phyloP scores from a whole-genome alignment of 1,140 invertebrate species.

The Drosophila pruinosa region DNA sequence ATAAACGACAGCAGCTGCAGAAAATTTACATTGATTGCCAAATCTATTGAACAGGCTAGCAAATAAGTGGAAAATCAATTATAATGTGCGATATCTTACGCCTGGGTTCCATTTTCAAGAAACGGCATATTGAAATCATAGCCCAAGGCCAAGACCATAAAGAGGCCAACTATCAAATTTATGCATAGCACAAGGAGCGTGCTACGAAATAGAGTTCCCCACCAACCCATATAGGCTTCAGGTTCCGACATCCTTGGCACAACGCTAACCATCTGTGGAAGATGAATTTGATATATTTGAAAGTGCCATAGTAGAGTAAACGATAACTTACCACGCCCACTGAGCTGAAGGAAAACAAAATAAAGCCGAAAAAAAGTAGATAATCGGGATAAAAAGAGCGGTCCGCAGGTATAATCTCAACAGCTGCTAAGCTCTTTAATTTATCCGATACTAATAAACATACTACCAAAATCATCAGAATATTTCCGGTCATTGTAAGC shows the following conservation, averaged over 20 bases:
- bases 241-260: not conserved
- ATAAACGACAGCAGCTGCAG: not conserved
- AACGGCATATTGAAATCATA: not conserved
- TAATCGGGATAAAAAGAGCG: not conserved
- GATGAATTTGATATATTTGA: not conserved
- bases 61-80: not conserved
- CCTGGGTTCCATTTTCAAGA: not conserved
- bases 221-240: not conserved
- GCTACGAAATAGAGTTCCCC: not conserved
- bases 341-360: not conserved
- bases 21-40: not conserved
- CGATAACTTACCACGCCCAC: constrained; percentile 2
- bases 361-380: not conserved
- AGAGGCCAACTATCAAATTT: not conserved
- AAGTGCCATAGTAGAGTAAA: not conserved
- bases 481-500: not conserved
- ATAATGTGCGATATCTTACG: not conserved
- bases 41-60: not conserved
- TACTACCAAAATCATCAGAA: not conserved
- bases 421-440: too few species aligned
- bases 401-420: not conserved
- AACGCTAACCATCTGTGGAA: not conserved
- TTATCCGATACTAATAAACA: too few species aligned
- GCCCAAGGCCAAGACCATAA: not conserved
- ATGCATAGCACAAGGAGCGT: not conserved